A percentile compares a stretch with the other conserved stretches of the same genome.
These are phyloP conservation scores for Magallana nippona DNA, from an alignment of 2,888 invertebrate genomes.

Conservation along the genomic window DNA sequence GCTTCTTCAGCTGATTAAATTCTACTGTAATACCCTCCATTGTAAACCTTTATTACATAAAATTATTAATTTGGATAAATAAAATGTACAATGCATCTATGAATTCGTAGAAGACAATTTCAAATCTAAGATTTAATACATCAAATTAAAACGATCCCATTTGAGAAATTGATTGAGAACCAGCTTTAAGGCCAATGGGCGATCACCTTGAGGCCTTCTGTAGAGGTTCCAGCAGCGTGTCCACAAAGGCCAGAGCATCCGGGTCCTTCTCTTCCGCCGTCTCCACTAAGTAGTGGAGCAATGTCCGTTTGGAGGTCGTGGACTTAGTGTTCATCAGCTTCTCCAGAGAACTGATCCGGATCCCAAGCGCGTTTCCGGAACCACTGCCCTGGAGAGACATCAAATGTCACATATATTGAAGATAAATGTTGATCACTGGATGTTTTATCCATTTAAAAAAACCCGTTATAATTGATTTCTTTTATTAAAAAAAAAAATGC, in stretches of 20 bases:
- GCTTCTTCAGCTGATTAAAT: slow-evolving; percentile 89
- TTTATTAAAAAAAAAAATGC: too few species aligned
- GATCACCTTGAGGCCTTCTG: slow-evolving; percentile 72
- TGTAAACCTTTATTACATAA: slow-evolving; percentile 85
- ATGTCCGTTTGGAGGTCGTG: slow-evolving; percentile 97
- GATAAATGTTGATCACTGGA: too few species aligned
- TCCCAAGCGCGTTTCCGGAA: slow-evolving; percentile 97
- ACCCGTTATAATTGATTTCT: too few species aligned
- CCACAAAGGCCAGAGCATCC: slow-evolving; percentile 78
- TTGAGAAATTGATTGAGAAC: too few species aligned
- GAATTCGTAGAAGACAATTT: too few species aligned
- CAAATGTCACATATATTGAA: too few species aligned
- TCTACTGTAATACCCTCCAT: slow-evolving; percentile 94
- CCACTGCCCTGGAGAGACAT: slow-evolving; percentile 88
- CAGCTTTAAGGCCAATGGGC: too few species aligned
- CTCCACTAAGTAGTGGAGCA: slow-evolving; percentile 96
- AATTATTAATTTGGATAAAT: too few species aligned
- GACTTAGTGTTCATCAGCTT: slow-evolving; percentile 96
- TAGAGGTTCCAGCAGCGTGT: slow-evolving; percentile 75
- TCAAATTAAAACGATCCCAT: too few species aligned
- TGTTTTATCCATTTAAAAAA: too few species aligned
- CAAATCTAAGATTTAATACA: too few species aligned
- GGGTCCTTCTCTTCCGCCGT: slow-evolving; percentile 78
- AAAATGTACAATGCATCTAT: too few species aligned
- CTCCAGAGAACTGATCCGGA: slow-evolving; percentile 94